These are phyloP conservation scores for Hypomecis atomaria DNA, from an alignment of 2,888 invertebrate genomes.

Conservation along the genomic window DNA sequence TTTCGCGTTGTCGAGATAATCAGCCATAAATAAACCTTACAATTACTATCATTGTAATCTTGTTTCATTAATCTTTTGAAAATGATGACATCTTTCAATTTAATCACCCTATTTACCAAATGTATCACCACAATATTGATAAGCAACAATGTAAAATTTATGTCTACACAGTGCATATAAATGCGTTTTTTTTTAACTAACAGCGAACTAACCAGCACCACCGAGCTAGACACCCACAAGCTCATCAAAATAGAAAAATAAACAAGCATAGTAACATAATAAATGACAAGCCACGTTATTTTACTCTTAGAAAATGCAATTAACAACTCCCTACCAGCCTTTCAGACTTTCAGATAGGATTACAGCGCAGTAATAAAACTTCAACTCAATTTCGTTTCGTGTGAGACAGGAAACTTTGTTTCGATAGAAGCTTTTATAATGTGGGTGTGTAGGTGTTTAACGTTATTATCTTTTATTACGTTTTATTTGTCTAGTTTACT, in stretches of 20 bases:
- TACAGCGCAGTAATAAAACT: slow-evolving; percentile 28
- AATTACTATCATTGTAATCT: too few relatives aligned
- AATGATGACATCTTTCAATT: too few relatives aligned
- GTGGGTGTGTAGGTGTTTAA: background rate
- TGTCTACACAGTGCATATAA: too few relatives aligned
- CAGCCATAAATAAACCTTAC: too few relatives aligned
- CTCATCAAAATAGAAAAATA: slow-evolving; percentile 27
- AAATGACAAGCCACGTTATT: slow-evolving; percentile 38
- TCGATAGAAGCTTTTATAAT: slow-evolving; percentile 8
- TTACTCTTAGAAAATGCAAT: slow-evolving; percentile 43
- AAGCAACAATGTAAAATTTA: too few relatives aligned
- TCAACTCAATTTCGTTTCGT: slow-evolving; percentile 24
- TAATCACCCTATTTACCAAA: too few relatives aligned
- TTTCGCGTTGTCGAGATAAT: too few relatives aligned
- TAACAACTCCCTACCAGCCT: slow-evolving; percentile 35
- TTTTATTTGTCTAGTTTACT: too few relatives aligned
- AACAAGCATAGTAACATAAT: slow-evolving; percentile 39
- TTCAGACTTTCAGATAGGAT: slow-evolving; percentile 26
- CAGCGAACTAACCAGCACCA: too few relatives aligned
- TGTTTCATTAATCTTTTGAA: too few relatives aligned
- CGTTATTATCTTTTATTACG: background rate
- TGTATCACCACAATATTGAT: too few relatives aligned
- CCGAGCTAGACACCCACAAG: slow-evolving; percentile 9
- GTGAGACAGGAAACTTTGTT: slow-evolving; percentile 18
- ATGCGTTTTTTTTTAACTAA: too few relatives aligned